These are phyloP conservation scores for Shinisaurus crocodilurus DNA, from an alignment of 2,113 vertebrate genomes.

Conservation along the genomic window DNA sequence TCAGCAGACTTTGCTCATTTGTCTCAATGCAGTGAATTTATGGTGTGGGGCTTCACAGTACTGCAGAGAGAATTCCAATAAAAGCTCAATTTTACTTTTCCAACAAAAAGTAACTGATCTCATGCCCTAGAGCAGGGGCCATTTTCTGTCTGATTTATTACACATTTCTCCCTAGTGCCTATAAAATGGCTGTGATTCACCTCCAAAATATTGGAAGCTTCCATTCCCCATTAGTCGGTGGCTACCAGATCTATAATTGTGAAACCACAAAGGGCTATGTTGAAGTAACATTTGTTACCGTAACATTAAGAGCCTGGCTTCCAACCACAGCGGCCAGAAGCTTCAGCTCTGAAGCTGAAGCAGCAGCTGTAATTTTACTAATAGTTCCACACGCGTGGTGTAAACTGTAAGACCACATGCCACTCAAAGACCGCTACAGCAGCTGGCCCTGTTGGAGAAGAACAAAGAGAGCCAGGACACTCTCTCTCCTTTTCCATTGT, in stretches of 20 bases:
- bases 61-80: conserved; percentile 19
- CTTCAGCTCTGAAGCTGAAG: conserved; percentile 68
- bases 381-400: conserved; percentile 69
- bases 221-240: conserved; percentile 76
- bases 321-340: conserved; percentile 73
- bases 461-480: conserved; percentile 47
- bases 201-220: conserved; percentile 81
- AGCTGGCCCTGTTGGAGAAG: conserved; percentile 54
- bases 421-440: conserved; percentile 55
- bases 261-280: conserved; percentile 81
- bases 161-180: conserved; percentile 66
- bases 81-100: conserved; percentile 55
- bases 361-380: conserved; percentile 71
- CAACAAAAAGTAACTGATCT: conserved; percentile 59
- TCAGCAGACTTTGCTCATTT: background rate
- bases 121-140: conserved; percentile 62
- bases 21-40: background rate
- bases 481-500: conserved; percentile 37
- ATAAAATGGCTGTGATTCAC: conserved; percentile 78
- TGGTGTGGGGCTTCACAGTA: background rate
- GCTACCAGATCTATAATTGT: conserved; percentile 82
- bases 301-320: conserved; percentile 76
- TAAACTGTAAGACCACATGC: conserved; percentile 76
- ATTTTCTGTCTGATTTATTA: conserved; percentile 68
- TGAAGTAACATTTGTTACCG: conserved; percentile 83